A percentile compares a stretch with the other conserved stretches of the same genome.
Conservation (phyloP, 1,140 invertebrate species). For the Bactericera cockerelli region DNA sequence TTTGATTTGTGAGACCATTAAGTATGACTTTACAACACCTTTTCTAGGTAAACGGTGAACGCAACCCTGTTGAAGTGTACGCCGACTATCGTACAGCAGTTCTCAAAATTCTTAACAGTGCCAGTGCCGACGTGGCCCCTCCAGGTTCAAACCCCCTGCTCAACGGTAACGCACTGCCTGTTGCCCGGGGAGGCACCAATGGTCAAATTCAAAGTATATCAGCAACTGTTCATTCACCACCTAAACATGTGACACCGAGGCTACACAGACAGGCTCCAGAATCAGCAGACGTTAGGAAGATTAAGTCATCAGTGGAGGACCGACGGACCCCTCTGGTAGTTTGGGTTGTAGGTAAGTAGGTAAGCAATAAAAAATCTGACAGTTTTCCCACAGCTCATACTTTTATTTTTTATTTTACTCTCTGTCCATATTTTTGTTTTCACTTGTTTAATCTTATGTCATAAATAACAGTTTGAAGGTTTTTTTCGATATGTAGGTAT, state of each 20-base stretch:
- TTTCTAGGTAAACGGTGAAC: constrained; percentile 70
- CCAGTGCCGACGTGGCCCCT: too few relatives aligned
- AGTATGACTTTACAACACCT: too few relatives aligned
- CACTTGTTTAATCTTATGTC: too few relatives aligned
- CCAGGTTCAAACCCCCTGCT: constrained; percentile 27
- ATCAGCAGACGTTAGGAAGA: neutral
- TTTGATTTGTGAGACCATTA: too few relatives aligned
- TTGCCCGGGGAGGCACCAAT: neutral
- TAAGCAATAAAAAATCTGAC: too few relatives aligned
- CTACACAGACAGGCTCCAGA: too few relatives aligned
- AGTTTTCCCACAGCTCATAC: too few relatives aligned
- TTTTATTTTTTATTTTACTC: too few relatives aligned
- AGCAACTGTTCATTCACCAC: neutral
- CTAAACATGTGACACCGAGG: neutral
- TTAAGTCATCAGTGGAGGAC: neutral
- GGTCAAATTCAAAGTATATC: neutral
- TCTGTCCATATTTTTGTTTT: too few relatives aligned
- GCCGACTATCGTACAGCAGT: constrained; percentile 58
- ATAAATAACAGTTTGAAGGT: too few relatives aligned
- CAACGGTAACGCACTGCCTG: neutral
- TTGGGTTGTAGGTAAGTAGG: constrained; percentile 54
- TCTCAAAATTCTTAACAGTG: constrained; percentile 40
- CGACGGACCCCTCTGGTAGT: constrained; percentile 35
- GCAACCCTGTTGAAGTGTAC: constrained; percentile 66
- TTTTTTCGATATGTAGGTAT: too few relatives aligned